Evolutionary conservation across 1,140 invertebrate genomes (phyloP).

Genomic region (Nebria ingens): DNA sequence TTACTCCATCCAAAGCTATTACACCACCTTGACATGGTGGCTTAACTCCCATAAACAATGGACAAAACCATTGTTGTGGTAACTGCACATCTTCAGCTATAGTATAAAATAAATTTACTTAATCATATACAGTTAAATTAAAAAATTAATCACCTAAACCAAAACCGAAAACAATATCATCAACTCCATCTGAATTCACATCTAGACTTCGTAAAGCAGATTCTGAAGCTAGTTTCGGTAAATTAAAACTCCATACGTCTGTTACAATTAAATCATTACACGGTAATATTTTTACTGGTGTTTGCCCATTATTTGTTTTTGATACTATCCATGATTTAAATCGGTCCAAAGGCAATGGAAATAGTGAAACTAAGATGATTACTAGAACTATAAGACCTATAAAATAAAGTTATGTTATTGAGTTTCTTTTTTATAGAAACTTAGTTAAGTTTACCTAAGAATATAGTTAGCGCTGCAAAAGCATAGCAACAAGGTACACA

Average conservation of each 20-base stretch:
- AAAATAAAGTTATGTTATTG: slow-evolving; percentile 14
- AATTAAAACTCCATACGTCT: slow-evolving; percentile 59
- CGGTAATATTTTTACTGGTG: slow-evolving; percentile 39
- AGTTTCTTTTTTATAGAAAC: slow-evolving; percentile 11
- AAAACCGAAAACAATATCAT: slow-evolving; percentile 71
- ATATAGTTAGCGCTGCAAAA: slow-evolving; percentile 42
- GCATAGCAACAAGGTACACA: slow-evolving; percentile 52
- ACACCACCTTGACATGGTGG: slow-evolving; percentile 66
- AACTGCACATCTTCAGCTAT: slow-evolving; percentile 24
- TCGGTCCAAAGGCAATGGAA: slow-evolving; percentile 47
- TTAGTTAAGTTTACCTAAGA: slow-evolving; percentile 35
- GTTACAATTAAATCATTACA: slow-evolving; percentile 58
- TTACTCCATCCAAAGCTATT: slow-evolving; percentile 61
- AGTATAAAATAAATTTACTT: slow-evolving; percentile 11
- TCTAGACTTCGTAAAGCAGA: slow-evolving; percentile 60
- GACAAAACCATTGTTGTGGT: slow-evolving; percentile 40
- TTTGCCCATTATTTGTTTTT: slow-evolving; percentile 20
- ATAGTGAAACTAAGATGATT: slow-evolving; percentile 53
- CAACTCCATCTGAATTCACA: slow-evolving; percentile 60
- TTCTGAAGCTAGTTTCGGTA: slow-evolving; percentile 67
- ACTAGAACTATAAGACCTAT: slow-evolving; percentile 49
- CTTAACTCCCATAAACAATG: slow-evolving; percentile 51
- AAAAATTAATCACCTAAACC: slow-evolving; percentile 50
- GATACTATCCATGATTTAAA: slow-evolving; percentile 45
- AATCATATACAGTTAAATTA: no score